A percentile compares a stretch with the other conserved stretches of the same genome.
Evolutionary conservation across 2,888 invertebrate species (phyloP).

Genomic region (Hedya salicella): DNA sequence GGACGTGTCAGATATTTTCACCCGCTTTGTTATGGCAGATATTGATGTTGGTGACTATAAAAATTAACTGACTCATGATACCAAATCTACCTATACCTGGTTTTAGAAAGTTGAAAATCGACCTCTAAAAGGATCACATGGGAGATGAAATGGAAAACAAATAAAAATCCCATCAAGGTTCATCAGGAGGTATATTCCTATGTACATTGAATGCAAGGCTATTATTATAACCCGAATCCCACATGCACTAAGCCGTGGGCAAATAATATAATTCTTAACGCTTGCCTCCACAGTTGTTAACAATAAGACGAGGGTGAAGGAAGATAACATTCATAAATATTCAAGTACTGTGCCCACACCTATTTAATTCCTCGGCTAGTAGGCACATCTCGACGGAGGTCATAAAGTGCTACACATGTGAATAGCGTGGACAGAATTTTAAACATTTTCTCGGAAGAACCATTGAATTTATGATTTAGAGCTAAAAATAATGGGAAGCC

Average conservation of each 20-base stretch:
- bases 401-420: slow-evolving; percentile 39
- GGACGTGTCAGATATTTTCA: too few species aligned
- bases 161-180: too few species aligned
- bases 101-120: too few species aligned
- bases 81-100: too few species aligned
- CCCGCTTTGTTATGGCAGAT: too few species aligned
- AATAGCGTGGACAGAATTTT: slow-evolving; percentile 41
- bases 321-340: slow-evolving; percentile 37
- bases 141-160: too few species aligned
- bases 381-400: slow-evolving; percentile 21
- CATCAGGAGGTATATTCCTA: too few species aligned
- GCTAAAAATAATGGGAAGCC: slow-evolving; percentile 16
- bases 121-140: too few species aligned
- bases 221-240: too few species aligned
- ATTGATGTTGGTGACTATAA: too few species aligned
- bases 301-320: slow-evolving; percentile 30
- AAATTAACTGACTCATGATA: too few species aligned
- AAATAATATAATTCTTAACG: slow-evolving; percentile 17
- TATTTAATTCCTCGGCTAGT: slow-evolving; percentile 26
- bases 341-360: slow-evolving; percentile 27
- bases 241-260: neutral
- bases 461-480: slow-evolving; percentile 34
- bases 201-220: too few species aligned
- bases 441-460: slow-evolving; percentile 31
- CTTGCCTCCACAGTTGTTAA: slow-evolving; percentile 27